Base-by-base conservation (phyloP, 1,140 invertebrate species). In the Helicoverpa armigera region DNA sequence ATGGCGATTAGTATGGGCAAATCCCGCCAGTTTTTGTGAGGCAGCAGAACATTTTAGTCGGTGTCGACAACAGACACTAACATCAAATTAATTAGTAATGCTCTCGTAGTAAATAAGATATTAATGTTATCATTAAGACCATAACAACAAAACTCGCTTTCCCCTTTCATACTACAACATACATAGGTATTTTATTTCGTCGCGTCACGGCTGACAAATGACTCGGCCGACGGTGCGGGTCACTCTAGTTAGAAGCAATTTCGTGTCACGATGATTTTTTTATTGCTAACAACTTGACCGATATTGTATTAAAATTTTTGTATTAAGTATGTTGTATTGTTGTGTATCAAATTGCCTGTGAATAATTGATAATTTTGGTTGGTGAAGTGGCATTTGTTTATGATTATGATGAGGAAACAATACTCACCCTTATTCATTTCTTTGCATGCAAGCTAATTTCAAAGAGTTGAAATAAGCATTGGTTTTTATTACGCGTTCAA, bases 241-340 rank as follows among this genome's bases (percentile, higher is more conserved):
- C 69, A 72, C 23, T 51, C 69, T 29, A 10, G 69, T 53, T 53
- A 72, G 69, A 72, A 72, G 69, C 69, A 72, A 72, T 72, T 72
- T 72, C 69, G 50, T 72, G 69, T 53, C 69, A 72, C 48, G 16
- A 72, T 72, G 69, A 54, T 72, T 72, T 72, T 69, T 72, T 53
- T 72, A 69, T 50, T 50, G 65, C 43, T 10, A 18, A 43, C 43
- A 50, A 50, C 14, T 69, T 18, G 65, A 1, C 43, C n/a, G 43
- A 18, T 50, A 50, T 50, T 69, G 43, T 69, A 16, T 23, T 69
- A 69, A 67, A 43, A 58, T 58, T 69, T 67, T 48, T 10, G 50
- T 69, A 43, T 50, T 23, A 50, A 43, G 48, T 50, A 9, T 50
- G 50, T 69, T 69, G 43, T 50, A 16, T 50, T 69, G 48, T 48